These are phyloP conservation scores for Ciconia stormi DNA, from an alignment of 2,113 vertebrate genomes.

Conservation along the genomic window DNA sequence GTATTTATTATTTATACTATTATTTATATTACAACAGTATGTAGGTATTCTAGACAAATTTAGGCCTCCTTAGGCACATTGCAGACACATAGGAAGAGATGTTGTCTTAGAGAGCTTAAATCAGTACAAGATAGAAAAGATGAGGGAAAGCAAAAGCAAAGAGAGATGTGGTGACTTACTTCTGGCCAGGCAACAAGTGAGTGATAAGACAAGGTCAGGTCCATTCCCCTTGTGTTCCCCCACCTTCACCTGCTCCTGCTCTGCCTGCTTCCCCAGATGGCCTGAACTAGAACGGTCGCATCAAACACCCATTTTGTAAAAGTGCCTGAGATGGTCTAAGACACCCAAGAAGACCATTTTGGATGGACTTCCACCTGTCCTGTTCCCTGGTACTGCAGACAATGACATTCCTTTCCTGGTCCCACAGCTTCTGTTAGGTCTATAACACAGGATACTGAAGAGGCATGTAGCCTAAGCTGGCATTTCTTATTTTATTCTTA, in stretches of 20 bases:
- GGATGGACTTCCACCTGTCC: neutral
- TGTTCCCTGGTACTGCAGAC: neutral
- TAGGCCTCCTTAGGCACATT: neutral
- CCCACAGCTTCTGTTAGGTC: neutral
- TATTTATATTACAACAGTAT: neutral
- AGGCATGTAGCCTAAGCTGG: neutral
- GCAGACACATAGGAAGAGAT: neutral
- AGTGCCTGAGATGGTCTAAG: neutral
- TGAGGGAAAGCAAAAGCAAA: neutral
- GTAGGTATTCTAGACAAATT: neutral
- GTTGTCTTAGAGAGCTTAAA: neutral
- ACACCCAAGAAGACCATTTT: neutral
- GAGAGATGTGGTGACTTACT: neutral
- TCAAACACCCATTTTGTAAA: neutral
- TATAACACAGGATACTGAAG: neutral
- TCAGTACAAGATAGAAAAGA: neutral
- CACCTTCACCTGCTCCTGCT: neutral
- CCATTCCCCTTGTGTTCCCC: accelerated
- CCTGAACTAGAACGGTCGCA: neutral
- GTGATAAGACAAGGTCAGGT: no score
- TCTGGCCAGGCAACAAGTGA: neutral
- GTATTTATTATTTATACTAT: neutral
- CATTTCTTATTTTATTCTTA: neutral
- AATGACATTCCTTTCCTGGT: neutral
- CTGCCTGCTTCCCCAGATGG: neutral